Evolutionary conservation across 2,888 invertebrate genomes (phyloP), one percentile per base, ranked within the genome.

Genomic region (Merodon equestris): DNA sequence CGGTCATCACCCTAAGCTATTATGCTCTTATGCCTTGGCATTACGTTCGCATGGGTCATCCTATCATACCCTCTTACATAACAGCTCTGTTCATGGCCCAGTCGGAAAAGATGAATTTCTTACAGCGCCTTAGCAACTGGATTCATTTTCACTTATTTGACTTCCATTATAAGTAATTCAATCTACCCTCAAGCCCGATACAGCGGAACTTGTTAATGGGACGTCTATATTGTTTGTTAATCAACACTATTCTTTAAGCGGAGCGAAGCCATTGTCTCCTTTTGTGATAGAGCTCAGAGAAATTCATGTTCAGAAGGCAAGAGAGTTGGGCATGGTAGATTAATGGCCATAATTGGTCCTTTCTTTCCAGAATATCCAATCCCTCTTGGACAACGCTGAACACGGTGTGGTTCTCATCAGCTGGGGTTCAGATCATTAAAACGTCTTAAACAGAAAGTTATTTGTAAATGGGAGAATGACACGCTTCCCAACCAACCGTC

Each of bases 381-480:
- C 90, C 50, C 92, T 92, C 85, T 89, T 94, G 60, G 92, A 92
- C 84, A 91, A 90, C 57, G 91, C 93, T 0, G 87, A 90, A 19
- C 88, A 92, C 45, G 93, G 93, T 0, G 93, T 93, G 1, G 90
- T 94, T 54, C 92, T 91, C 85, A 93, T 94, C 83, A 93, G 92
- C 85, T 91, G 94, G 88, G 94, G 94, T 1, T 94, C 93, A 90
- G 90, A 7, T 93, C 91, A 0, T 90, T 92, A 66, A 87, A 89
- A 0, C 89, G 90, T 5, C 86, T 94, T 10, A 88, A 87, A 60
- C 91, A 92, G 83, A 90, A 90, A 63, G 92, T 94, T 12, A 87
- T 94, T 60, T 94, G 93, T 94, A 94, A 94, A 88, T 92, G 92
- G 90, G 93, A 93, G 84, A 92, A 91, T 83, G 92, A 92, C 0